Evolutionary conservation across 1,140 invertebrate species (phyloP).

Genomic region (Notospermus geniculatus): DNA sequence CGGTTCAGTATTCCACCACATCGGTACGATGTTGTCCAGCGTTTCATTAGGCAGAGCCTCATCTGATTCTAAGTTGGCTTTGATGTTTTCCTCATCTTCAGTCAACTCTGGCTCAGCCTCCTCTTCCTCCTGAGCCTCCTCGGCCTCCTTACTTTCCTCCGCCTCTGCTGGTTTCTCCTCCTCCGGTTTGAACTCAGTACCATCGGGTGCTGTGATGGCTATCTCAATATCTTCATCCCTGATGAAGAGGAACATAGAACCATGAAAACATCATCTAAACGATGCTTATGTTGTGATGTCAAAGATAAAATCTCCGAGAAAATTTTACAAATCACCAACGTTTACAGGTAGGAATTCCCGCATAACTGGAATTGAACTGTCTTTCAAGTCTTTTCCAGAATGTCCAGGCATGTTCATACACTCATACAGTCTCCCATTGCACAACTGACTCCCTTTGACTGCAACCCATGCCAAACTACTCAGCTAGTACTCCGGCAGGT

Average conservation of each 20-base stretch:
- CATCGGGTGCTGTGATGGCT: slow-evolving; percentile 31
- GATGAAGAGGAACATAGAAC: not conserved
- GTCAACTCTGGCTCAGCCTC: slow-evolving; percentile 47
- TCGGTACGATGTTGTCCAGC: slow-evolving; percentile 46
- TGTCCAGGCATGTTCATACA: too few species aligned
- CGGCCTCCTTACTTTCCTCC: slow-evolving; percentile 21
- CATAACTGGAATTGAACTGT: too few species aligned
- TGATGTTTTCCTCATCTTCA: slow-evolving; percentile 55
- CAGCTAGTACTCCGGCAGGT: not conserved
- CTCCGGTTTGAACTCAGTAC: slow-evolving; percentile 24
- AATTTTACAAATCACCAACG: too few species aligned
- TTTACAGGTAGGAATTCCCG: too few species aligned
- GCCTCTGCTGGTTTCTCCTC: slow-evolving; percentile 21
- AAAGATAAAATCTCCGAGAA: too few species aligned
- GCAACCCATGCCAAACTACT: too few species aligned
- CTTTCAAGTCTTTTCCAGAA: slow-evolving; percentile 1
- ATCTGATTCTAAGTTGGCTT: slow-evolving; percentile 46
- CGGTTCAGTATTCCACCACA: slow-evolving; percentile 54
- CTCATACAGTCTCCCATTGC: too few species aligned
- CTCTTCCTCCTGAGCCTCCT: slow-evolving; percentile 23
- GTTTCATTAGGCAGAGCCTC: slow-evolving; percentile 48
- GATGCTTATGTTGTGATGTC: too few species aligned
- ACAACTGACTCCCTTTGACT: too few species aligned
- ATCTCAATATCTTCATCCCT: slow-evolving; percentile 28
- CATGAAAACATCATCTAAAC: too few species aligned